Percentiles rank a stretch among this genome's conserved stretches.
Evolutionary conservation across 2,797 vertebrate genomes (phyloP).

Genomic region (Luscinia megarhynchos): DNA sequence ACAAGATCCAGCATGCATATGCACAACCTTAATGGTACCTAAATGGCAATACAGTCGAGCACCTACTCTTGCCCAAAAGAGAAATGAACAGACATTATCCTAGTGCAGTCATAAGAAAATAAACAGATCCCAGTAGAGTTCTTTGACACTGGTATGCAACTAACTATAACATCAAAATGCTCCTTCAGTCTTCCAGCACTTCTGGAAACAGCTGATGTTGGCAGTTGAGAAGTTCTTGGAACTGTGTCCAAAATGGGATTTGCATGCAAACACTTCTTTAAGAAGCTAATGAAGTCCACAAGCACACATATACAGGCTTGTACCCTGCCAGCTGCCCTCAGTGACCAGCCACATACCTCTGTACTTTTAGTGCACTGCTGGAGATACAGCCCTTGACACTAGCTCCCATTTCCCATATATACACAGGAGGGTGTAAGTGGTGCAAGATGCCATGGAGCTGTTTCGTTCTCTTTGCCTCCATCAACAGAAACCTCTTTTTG

Average conservation of each 20-base stretch:
- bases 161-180: background rate
- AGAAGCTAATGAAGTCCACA: background rate
- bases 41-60: accelerated
- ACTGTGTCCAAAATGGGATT: background rate
- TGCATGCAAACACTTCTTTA: background rate
- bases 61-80: background rate
- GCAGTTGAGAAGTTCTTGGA: background rate
- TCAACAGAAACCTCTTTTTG: background rate
- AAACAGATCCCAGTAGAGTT: background rate
- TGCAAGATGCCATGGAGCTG: background rate
- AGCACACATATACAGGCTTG: background rate
- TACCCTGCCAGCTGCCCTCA: background rate
- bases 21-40: background rate
- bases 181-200: background rate
- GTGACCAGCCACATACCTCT: background rate
- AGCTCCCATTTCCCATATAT: background rate
- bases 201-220: background rate
- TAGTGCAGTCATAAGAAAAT: background rate
- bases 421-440: background rate
- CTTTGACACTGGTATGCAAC: background rate
- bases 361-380: background rate
- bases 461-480: background rate
- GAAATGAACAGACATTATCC: background rate
- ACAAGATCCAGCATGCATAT: background rate
- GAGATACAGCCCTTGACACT: background rate